These are phyloP conservation scores for Erethizon dorsatum DNA, from an alignment of 2,797 vertebrate species.

Conservation along the genomic window DNA sequence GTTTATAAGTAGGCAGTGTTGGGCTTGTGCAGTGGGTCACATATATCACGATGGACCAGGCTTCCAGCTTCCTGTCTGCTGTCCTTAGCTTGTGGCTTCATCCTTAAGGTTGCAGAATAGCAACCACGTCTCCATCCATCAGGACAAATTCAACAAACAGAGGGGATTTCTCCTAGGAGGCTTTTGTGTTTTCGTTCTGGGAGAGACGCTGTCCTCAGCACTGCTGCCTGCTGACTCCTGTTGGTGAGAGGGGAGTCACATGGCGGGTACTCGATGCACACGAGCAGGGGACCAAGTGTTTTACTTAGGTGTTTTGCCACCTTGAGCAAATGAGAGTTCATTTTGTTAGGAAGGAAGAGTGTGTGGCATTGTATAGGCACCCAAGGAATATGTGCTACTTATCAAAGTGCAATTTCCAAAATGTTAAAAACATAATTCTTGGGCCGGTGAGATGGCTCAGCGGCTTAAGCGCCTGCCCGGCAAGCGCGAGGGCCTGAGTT, in stretches of 20 bases:
- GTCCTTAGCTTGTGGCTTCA: not conserved
- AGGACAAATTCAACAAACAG: conserved; percentile 22
- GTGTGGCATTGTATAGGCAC: not conserved
- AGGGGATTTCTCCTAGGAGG: not conserved
- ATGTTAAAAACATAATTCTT: conserved; percentile 39
- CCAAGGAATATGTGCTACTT: not conserved
- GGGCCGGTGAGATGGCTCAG: too few relatives aligned
- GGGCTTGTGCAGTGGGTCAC: not conserved
- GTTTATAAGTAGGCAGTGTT: not conserved
- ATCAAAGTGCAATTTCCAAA: conserved; percentile 48
- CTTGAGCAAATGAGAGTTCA: conserved; percentile 5
- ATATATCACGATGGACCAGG: not conserved
- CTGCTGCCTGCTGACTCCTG: not conserved
- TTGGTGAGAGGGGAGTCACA: not conserved
- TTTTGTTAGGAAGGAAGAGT: not conserved
- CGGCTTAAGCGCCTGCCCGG: too few relatives aligned
- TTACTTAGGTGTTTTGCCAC: not conserved
- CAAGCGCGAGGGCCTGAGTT: too few relatives aligned
- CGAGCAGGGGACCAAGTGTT: not conserved
- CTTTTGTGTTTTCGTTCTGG: conserved; percentile 45
- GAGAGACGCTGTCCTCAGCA: not conserved
- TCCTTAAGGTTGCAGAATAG: not conserved
- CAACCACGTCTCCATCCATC: not conserved
- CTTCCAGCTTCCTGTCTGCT: not conserved
- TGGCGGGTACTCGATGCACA: not conserved